Conservation (phyloP, 2,113 vertebrate species). For the Brevimyrus niger region DNA sequence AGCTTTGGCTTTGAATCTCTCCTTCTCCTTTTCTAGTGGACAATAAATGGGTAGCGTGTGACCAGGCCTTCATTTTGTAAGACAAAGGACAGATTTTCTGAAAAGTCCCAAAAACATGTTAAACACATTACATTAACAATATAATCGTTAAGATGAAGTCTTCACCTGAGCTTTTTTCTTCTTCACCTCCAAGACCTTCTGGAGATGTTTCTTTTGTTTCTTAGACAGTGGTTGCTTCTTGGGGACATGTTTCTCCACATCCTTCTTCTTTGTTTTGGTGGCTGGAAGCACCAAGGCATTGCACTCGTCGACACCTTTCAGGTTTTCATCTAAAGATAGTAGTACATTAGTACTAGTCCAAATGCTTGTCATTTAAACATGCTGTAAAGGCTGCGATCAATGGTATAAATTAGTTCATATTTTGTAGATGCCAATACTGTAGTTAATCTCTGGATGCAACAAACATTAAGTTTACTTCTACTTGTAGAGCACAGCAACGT, state of each 20-base stretch:
- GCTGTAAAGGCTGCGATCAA: neutral
- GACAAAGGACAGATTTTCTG: neutral
- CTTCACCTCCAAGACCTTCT: conserved; percentile 85
- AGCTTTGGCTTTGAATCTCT: neutral
- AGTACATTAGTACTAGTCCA: neutral
- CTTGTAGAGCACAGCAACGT: neutral
- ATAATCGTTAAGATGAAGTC: neutral
- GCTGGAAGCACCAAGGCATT: conserved; percentile 79
- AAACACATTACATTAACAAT: neutral
- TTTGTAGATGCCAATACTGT: neutral
- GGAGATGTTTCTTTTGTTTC: conserved; percentile 76
- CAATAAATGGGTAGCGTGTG: neutral
- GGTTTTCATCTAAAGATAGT: conserved; percentile 52
- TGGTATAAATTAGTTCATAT: neutral
- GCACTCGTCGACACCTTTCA: conserved; percentile 82
- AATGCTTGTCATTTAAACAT: neutral
- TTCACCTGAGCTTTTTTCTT: conserved; percentile 80
- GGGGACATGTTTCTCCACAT: conserved; percentile 19
- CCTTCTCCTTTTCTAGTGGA: neutral
- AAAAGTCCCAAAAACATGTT: neutral
- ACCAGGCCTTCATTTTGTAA: neutral
- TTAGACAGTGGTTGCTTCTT: conserved; percentile 76
- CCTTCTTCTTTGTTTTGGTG: conserved; percentile 61
- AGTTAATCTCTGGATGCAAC: neutral
- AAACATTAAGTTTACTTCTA: neutral